A percentile compares a stretch with the other conserved stretches of the same genome.
phyloP scores from a whole-genome alignment of 2,888 invertebrate species.

The Ennomos quercinarius region DNA sequence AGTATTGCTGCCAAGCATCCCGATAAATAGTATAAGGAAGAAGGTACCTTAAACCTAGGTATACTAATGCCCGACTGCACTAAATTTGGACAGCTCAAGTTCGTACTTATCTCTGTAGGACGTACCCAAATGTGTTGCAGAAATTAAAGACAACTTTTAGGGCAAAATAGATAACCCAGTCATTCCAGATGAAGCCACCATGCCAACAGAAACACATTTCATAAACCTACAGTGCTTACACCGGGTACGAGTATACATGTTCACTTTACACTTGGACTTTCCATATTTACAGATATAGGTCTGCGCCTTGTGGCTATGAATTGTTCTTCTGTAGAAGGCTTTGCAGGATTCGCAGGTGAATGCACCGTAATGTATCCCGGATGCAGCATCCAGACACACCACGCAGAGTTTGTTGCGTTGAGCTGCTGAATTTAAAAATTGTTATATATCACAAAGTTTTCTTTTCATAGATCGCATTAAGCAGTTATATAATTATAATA shows the following conservation, averaged over 20 bases:
- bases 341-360: slow-evolving; percentile 63
- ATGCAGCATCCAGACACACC: slow-evolving; percentile 52
- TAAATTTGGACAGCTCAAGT: too few relatives aligned
- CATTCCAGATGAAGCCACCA: slow-evolving; percentile 34
- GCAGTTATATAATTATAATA: too few relatives aligned
- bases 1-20: too few relatives aligned
- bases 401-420: slow-evolving; percentile 43
- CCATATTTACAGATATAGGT: slow-evolving; percentile 50
- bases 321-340: slow-evolving; percentile 59
- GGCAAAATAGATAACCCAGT: too few relatives aligned
- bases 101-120: too few relatives aligned
- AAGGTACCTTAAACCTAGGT: too few relatives aligned
- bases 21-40: too few relatives aligned
- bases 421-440: background rate
- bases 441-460: background rate
- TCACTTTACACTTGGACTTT: slow-evolving; percentile 46
- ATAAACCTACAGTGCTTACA: slow-evolving; percentile 60
- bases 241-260: slow-evolving; percentile 49
- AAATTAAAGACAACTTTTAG: too few relatives aligned
- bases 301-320: slow-evolving; percentile 49
- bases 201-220: slow-evolving; percentile 55
- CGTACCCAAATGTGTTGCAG: too few relatives aligned
- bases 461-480: too few relatives aligned
- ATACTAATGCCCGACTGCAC: too few relatives aligned
- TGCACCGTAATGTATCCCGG: slow-evolving; percentile 59